Evolutionary conservation across 2,113 vertebrate species (phyloP), one percentile per base, ranked within the genome.

Genomic region (Hepsetus odoe): DNA sequence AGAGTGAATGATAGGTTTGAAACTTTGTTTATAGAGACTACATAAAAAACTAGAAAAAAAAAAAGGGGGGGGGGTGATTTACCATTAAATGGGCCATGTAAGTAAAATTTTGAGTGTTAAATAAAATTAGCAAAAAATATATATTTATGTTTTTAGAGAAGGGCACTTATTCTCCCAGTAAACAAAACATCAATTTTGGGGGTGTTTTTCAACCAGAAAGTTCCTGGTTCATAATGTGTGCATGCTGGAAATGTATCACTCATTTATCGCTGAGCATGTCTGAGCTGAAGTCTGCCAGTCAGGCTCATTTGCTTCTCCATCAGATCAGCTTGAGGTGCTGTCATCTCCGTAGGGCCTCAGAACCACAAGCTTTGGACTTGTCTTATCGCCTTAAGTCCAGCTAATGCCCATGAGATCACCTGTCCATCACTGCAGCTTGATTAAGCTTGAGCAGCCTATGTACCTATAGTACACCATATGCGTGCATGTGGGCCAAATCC

Each of bases 331-430:
- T 55, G 49, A 59, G 51, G 9, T 33, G 2, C 40, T 30, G 58
- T 78, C 42, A 65, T 56, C 58, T 72, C 16, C 46, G 35, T n/a
- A 69, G 75, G 42, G 44, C 66, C 71, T 62, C 26, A 68, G 3
- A 85, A 75, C 81, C 72, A 62, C 76, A 72, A 82, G 44, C 30
- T 49, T 13, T 86, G 7, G 35, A 76, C 85, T 80, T 81, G 74
- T 79, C 77, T 88, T 83, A 87, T 87, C 86, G 80, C 69, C 82
- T 72, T 91, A 87, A 91, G 88, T n/a, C 44, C 80, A 16, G 67
- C 82, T 92, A 91, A 90, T 89, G 74, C 88, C 69, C 67, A 82
- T 56, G 13, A 70, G 83, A 81, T 84, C 90, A 91, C 88, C 88
- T 91, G 88, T 77, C 69, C 26, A 4, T 55, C 51, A 79, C 26